Percentiles rank a stretch among this genome's conserved stretches.
These are phyloP conservation scores for Pipistrellus nathusii DNA, from an alignment of 2,797 vertebrate genomes.

Conservation along the genomic window DNA sequence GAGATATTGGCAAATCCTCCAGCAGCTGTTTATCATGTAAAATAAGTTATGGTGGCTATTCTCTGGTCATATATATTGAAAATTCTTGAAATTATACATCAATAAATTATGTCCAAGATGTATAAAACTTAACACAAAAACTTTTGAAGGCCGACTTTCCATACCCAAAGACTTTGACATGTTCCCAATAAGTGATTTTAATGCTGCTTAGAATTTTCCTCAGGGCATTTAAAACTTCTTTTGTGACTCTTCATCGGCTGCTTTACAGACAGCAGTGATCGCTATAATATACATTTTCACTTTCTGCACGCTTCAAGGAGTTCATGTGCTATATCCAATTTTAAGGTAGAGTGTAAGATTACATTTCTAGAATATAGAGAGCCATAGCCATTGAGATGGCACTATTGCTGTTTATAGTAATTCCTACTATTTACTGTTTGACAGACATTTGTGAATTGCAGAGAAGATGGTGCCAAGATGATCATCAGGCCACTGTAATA, in stretches of 20 bases:
- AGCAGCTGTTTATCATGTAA: constrained; percentile 84
- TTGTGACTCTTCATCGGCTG: constrained; percentile 83
- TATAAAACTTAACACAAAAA: constrained; percentile 84
- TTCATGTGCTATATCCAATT: constrained; percentile 84
- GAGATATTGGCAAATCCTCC: constrained; percentile 80
- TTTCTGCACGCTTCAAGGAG: constrained; percentile 85
- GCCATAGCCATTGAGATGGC: constrained; percentile 76
- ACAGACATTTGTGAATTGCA: constrained; percentile 82
- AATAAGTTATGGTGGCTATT: constrained; percentile 82
- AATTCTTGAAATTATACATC: constrained; percentile 80
- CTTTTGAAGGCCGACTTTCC: constrained; percentile 79
- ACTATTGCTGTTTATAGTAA: constrained; percentile 83
- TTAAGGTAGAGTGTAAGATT: constrained; percentile 84
- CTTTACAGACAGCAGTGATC: constrained; percentile 79
- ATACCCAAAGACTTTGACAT: constrained; percentile 77
- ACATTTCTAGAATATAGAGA: constrained; percentile 83
- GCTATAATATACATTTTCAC: constrained; percentile 82
- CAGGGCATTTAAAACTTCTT: constrained; percentile 83
- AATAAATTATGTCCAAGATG: constrained; percentile 86
- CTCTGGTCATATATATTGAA: constrained; percentile 73
- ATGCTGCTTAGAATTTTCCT: constrained; percentile 83
- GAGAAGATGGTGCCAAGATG: constrained; percentile 80
- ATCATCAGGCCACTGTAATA: constrained; percentile 72
- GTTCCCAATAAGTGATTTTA: constrained; percentile 82
- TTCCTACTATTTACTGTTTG: constrained; percentile 84